These are phyloP conservation scores for Alcedo atthis DNA, from an alignment of 2,797 vertebrate genomes.

Conservation along the genomic window DNA sequence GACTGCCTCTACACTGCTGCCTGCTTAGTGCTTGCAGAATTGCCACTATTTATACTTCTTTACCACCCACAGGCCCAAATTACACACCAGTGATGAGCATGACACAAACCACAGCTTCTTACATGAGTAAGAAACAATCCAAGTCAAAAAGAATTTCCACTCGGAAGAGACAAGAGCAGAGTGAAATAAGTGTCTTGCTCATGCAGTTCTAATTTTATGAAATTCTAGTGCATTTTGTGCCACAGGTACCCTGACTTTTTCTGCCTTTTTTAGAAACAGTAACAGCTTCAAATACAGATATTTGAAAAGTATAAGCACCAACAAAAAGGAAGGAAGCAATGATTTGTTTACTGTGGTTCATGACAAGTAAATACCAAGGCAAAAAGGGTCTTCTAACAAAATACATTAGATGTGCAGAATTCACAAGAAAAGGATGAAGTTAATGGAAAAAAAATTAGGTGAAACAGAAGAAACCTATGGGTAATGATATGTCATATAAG, in stretches of 20 bases:
- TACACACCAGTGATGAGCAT: neutral
- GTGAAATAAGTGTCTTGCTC: neutral
- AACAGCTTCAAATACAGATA: neutral
- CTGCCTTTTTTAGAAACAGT: neutral
- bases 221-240: neutral
- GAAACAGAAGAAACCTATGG: neutral
- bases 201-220: neutral
- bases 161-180: neutral
- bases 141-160: neutral
- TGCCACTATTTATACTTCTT: neutral
- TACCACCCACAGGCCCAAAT: neutral
- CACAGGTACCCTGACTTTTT: neutral
- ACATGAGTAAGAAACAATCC: neutral
- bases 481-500: neutral
- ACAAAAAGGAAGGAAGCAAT: neutral
- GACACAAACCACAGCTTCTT: neutral
- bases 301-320: neutral
- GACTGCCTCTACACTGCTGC: neutral
- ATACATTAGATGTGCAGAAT: neutral
- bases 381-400: neutral
- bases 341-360: neutral
- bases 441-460: neutral
- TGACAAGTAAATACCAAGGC: neutral
- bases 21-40: neutral
- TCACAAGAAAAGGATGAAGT: neutral